Conservation (phyloP, 2,113 vertebrate genomes). For the Tenebrosternarchus preto region DNA sequence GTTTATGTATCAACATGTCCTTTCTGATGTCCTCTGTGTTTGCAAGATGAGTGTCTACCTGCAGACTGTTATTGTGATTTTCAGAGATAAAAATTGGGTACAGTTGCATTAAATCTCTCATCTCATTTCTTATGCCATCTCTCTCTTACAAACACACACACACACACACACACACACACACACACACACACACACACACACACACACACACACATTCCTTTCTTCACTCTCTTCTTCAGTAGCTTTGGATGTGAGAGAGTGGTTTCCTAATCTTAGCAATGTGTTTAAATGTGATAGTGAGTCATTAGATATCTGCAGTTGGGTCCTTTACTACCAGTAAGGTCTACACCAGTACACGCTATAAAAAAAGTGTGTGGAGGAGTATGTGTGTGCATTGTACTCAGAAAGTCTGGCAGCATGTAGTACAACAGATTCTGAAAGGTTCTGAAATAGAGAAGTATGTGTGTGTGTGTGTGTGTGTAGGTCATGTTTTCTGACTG, state of each 20-base stretch:
- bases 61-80: no score
- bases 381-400: constrained; percentile 44
- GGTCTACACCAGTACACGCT: constrained; percentile 17
- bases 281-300: not conserved
- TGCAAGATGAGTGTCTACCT: not conserved
- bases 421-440: constrained; percentile 8
- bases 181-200: no score
- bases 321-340: not conserved
- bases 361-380: constrained; percentile 31
- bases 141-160: no score
- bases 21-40: not conserved
- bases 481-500: not conserved
- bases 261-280: not conserved
- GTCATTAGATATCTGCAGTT: constrained; percentile 3
- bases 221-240: no score
- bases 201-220: no score
- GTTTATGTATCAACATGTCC: no score
- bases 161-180: no score
- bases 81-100: no score
- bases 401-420: constrained; percentile 33
- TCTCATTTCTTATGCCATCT: no score
- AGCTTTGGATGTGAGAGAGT: not conserved
- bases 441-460: constrained; percentile 28
- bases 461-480: constrained; percentile 12
- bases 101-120: no score